Percentiles rank a stretch among this genome's conserved stretches.
phyloP scores from a whole-genome alignment of 2,113 vertebrate genomes.

The Mystacornis crossleyi region DNA sequence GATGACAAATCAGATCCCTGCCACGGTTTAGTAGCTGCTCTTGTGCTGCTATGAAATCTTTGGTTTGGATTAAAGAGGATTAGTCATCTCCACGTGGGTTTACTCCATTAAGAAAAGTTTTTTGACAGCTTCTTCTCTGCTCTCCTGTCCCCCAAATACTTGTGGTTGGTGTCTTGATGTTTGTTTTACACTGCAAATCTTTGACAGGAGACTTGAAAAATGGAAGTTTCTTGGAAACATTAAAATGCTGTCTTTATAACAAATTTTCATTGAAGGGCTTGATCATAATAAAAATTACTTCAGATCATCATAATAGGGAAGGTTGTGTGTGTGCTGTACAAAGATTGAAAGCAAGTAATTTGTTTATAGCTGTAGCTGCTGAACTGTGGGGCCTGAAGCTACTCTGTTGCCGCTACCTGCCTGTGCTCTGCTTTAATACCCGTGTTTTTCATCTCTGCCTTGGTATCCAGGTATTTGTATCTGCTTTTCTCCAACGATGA shows the following conservation, averaged over 20 bases:
- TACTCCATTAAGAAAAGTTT: not conserved
- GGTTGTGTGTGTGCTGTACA: not conserved
- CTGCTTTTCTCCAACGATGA: constrained; percentile 96
- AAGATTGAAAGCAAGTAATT: not conserved
- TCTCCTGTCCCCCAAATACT: not conserved
- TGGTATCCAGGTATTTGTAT: constrained; percentile 89
- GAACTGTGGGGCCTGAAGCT: not conserved
- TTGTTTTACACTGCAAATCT: not conserved
- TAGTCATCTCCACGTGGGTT: not conserved
- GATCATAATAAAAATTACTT: not conserved
- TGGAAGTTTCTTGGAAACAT: not conserved
- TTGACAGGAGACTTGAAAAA: not conserved
- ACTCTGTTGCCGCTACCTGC: not conserved
- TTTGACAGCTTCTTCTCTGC: not conserved
- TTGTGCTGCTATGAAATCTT: not conserved
- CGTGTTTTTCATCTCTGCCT: not conserved
- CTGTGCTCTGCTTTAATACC: not conserved
- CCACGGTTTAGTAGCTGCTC: not conserved
- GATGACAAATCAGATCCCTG: not conserved
- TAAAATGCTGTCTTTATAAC: not conserved
- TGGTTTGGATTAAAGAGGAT: not conserved
- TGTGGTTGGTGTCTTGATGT: not conserved
- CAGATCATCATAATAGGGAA: not conserved
- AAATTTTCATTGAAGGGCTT: not conserved
- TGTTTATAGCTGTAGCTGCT: not conserved